Evolutionary conservation across 2,797 vertebrate genomes (phyloP).

Genomic region (Scolopax bukidnonensis): DNA sequence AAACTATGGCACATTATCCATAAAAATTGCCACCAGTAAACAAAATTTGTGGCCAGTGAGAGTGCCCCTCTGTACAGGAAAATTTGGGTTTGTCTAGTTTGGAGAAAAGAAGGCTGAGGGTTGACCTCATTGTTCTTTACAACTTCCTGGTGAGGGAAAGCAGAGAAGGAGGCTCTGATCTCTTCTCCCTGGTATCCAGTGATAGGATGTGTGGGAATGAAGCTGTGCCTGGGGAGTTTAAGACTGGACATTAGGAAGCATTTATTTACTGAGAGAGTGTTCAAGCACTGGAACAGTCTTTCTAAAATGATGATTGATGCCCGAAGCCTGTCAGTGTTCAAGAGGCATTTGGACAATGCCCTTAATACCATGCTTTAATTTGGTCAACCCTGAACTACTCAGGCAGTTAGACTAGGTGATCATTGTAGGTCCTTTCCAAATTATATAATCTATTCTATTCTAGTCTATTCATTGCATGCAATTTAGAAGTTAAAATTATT

Average conservation of each 20-base stretch:
- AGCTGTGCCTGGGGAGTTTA: background rate
- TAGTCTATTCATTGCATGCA: background rate
- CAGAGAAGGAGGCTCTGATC: background rate
- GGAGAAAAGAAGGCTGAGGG: background rate
- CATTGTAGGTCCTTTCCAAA: background rate
- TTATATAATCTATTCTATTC: background rate
- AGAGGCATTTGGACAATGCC: background rate
- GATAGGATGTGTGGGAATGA: too few relatives aligned
- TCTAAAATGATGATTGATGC: background rate
- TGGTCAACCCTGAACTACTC: background rate
- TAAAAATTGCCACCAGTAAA: background rate
- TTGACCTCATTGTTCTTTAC: background rate
- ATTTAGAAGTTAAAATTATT: background rate
- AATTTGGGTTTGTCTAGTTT: background rate
- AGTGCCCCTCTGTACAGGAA: background rate
- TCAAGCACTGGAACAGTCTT: background rate
- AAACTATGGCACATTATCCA: background rate
- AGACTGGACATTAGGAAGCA: background rate
- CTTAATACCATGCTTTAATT: background rate
- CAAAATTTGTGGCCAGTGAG: background rate
- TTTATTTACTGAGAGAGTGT: background rate
- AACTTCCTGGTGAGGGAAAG: background rate
- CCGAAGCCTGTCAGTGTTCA: background rate
- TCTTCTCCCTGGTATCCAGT: background rate
- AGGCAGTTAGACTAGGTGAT: background rate